Evolutionary conservation across 2,888 invertebrate species (phyloP), one percentile per base, ranked within the genome.

Genomic region (Nudaria mundana): DNA sequence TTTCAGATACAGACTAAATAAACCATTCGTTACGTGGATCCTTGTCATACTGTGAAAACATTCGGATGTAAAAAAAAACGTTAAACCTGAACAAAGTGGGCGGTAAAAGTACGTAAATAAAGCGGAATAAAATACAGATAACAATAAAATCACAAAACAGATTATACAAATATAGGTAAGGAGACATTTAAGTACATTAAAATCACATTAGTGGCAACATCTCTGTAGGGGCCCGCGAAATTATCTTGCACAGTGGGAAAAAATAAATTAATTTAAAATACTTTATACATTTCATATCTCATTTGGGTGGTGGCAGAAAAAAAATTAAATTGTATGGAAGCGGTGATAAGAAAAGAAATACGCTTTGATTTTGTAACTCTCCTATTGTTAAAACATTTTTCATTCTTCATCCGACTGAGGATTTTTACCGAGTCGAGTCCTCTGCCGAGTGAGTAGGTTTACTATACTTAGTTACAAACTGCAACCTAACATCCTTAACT

Each of bases 201-300:
- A 88, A 85, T 86, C 83, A 87, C 88, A 88, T 88, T 88, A 88
- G 87, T 80, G 77, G 55, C 63, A 54, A 74, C 69, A 81, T 78
- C 77, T 74, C 65, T 64, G 56, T 68, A 72, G 80, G 82, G 80
- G 66, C 64, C 71, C 69, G 58, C 69, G 63, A 75, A 83, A 81
- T 86, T 85, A 86, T 82, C 81, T 74, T 57, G 56, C 60, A 53
- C 66, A 66, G 62, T 71, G 71, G 71, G 79, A 80, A 83, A 69
- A 84, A 82, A 79, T 73, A 83, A 84, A 82, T 81, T 81, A 80
- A 74, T 80, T 81, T 70, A 76, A 55, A 76, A 79, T 65, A 77
- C 71, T 67, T 66, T 71, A 66, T 66, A 70, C 73, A 66, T 73
- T 76, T 69, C 65, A 71, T 76, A 76, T 74, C 71, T 76, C 73